phyloP scores from a whole-genome alignment of 2,888 invertebrate genomes.

The Drosophila mayaguana region DNA sequence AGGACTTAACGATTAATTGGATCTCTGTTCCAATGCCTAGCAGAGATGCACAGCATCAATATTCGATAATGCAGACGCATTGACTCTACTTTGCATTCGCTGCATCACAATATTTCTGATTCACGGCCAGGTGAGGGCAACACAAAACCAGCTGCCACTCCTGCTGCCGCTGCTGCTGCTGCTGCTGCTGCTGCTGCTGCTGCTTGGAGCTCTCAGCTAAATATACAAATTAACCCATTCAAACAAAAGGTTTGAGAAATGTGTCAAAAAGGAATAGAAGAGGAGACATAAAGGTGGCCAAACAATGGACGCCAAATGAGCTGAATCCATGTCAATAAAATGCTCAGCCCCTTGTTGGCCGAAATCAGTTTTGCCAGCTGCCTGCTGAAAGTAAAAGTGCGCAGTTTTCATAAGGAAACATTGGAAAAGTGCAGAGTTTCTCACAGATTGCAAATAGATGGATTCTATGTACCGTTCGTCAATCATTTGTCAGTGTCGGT shows the following conservation, averaged over 20 bases:
- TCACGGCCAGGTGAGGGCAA: constrained; percentile 29
- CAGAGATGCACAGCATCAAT: constrained; percentile 48
- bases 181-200: not conserved
- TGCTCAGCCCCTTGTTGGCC: constrained; percentile 15
- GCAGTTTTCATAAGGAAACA: constrained; percentile 44
- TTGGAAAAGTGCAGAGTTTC: constrained; percentile 45
- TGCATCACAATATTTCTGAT: not conserved
- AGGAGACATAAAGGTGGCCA: constrained; percentile 36
- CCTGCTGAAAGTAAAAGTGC: constrained; percentile 56
- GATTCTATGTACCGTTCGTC: constrained; percentile 21
- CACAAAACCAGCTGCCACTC: constrained; percentile 13
- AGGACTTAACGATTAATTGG: constrained; percentile 77
- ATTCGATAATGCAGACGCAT: constrained; percentile 54
- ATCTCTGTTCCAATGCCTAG: constrained; percentile 54
- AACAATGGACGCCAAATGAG: constrained; percentile 66
- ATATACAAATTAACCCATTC: constrained; percentile 80
- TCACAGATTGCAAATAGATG: constrained; percentile 40
- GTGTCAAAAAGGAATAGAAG: constrained; percentile 55
- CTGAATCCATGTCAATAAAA: constrained; percentile 66
- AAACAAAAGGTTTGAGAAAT: constrained; percentile 60
- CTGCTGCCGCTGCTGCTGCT: constrained; percentile 18
- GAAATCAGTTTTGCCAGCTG: constrained; percentile 54
- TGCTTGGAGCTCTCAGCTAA: constrained; percentile 46
- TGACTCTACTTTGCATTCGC: constrained; percentile 4
- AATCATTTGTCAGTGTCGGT: constrained; percentile 55